Conservation (phyloP, 2,797 vertebrate genomes). For the Falco cherrug region DNA sequence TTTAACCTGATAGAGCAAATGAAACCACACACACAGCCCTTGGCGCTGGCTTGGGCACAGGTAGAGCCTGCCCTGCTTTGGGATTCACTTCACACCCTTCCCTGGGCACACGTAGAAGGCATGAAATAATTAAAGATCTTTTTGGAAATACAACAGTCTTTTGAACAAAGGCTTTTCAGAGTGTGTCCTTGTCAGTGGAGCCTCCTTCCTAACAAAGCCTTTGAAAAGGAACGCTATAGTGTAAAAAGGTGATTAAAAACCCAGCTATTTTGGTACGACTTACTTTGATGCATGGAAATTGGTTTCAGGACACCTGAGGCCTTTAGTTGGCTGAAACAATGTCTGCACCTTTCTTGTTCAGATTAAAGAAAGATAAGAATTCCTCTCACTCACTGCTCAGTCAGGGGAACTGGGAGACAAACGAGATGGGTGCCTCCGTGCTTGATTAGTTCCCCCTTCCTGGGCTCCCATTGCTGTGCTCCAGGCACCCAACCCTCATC, state of each 20-base stretch:
- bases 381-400: constrained; percentile 2
- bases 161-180: not conserved
- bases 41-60: not conserved
- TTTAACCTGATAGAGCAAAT: not conserved
- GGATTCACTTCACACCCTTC: not conserved
- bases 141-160: not conserved
- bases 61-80: not conserved
- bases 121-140: constrained; percentile 4
- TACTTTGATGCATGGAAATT: not conserved
- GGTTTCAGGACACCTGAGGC: not conserved
- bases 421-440: rapidly evolving
- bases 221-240: not conserved
- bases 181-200: not conserved
- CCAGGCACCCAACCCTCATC: not conserved
- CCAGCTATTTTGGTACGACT: not conserved
- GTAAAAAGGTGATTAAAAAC: not conserved
- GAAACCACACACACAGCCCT: not conserved
- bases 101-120: rapidly evolving
- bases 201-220: not conserved
- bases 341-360: not conserved
- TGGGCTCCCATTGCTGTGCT: not conserved
- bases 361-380: not conserved
- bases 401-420: rapidly evolving
- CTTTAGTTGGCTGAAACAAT: not conserved
- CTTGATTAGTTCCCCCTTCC: not conserved